These are phyloP conservation scores for Ophion costatus DNA, from an alignment of 2,888 invertebrate species.

Conservation along the genomic window DNA sequence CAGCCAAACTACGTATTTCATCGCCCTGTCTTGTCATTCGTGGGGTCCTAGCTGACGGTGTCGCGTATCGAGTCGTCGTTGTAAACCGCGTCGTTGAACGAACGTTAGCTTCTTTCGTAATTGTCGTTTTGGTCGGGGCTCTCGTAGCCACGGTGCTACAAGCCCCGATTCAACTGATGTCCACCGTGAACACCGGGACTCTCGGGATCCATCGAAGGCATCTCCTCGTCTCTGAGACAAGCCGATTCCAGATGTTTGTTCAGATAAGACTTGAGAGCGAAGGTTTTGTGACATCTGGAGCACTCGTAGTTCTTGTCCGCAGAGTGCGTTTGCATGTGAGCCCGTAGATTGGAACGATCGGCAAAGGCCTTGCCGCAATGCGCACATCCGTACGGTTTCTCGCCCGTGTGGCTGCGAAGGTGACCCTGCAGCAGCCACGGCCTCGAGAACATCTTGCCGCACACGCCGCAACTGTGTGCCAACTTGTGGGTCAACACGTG, in stretches of 20 bases:
- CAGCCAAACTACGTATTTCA: neutral
- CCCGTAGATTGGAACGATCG: conserved; percentile 96
- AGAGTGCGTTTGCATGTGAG: conserved; percentile 98
- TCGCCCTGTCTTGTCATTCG: neutral
- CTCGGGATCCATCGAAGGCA: conserved; percentile 65
- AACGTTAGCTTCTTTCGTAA: conserved; percentile 62
- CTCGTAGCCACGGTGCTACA: conserved; percentile 77
- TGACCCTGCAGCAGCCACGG: conserved; percentile 98
- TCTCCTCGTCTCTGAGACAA: conserved; percentile 87
- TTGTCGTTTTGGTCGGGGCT: conserved; percentile 43
- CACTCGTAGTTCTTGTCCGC: conserved; percentile 96
- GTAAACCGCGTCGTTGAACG: conserved; percentile 19
- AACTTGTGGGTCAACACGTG: conserved; percentile 97
- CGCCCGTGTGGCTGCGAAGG: conserved; percentile 95
- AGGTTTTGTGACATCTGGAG: conserved; percentile 94
- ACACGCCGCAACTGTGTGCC: conserved; percentile 95
- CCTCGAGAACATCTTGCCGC: conserved; percentile 97
- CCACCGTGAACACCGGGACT: conserved; percentile 52
- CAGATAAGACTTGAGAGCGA: conserved; percentile 97
- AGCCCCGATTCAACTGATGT: conserved; percentile 75
- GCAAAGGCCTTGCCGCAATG: conserved; percentile 98
- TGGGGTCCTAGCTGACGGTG: conserved; percentile 41
- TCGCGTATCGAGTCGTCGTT: conserved; percentile 30
- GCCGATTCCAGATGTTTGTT: conserved; percentile 98
- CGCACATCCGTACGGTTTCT: conserved; percentile 96